phyloP scores from a whole-genome alignment of 2,797 vertebrate genomes.

The Simalia tracyae region DNA sequence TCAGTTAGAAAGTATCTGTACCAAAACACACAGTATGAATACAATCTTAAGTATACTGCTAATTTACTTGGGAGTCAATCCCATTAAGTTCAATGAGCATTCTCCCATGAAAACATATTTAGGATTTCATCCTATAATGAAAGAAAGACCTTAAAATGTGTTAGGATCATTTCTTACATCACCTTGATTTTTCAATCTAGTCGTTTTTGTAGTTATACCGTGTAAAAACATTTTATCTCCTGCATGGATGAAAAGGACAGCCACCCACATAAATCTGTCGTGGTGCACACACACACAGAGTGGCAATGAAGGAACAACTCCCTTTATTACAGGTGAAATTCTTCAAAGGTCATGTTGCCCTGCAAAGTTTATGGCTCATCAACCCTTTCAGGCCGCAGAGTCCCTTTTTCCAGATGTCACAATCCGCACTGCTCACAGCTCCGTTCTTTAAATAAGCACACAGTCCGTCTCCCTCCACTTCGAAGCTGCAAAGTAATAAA shows the following conservation, averaged over 20 bases:
- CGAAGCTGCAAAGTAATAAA: slow-evolving; percentile 1
- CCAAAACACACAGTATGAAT: not conserved
- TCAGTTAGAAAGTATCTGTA: not conserved
- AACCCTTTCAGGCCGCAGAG: slow-evolving; percentile 19
- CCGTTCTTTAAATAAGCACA: not conserved
- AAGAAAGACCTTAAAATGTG: not conserved
- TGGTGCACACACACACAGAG: not conserved
- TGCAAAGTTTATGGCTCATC: not conserved
- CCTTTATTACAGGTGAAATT: not conserved
- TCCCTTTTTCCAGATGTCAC: slow-evolving; percentile 1
- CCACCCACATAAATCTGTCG: not conserved
- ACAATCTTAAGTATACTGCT: not conserved
- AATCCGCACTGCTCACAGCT: not conserved
- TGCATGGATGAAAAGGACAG: not conserved
- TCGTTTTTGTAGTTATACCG: not conserved
- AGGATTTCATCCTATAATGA: not conserved
- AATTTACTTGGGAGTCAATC: not conserved
- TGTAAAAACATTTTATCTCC: not conserved
- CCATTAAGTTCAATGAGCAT: not conserved
- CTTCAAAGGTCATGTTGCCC: not conserved
- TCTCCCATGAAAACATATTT: not conserved
- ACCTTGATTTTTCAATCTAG: not conserved
- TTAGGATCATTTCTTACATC: not conserved
- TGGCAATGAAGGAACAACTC: not conserved
- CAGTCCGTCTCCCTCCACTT: not conserved